A percentile compares a stretch with the other conserved stretches of the same genome.
Evolutionary conservation across 2,113 vertebrate genomes (phyloP).

Genomic region (Phyllostomus discolor): DNA sequence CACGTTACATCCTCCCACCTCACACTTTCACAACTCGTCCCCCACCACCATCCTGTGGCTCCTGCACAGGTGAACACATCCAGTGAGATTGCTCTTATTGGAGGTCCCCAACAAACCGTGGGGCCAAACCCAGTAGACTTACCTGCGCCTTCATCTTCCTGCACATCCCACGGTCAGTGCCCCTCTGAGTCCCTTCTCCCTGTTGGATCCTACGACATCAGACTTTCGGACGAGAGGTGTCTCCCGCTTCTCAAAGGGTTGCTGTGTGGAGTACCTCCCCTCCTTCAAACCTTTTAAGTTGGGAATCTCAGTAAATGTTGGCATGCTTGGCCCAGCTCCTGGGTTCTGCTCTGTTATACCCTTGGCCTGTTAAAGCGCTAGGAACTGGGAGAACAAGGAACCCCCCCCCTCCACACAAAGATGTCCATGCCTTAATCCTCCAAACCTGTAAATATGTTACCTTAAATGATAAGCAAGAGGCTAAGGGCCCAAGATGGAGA

Average conservation of each 20-base stretch:
- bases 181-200: background rate
- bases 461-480: background rate
- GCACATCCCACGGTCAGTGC: background rate
- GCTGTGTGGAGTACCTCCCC: background rate
- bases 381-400: background rate
- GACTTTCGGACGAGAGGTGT: background rate
- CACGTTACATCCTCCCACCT: background rate
- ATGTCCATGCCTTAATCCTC: background rate
- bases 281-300: background rate
- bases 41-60: background rate
- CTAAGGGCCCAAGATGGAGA: background rate
- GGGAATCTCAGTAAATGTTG: background rate
- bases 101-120: background rate
- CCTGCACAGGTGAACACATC: background rate
- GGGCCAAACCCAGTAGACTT: background rate
- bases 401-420: background rate
- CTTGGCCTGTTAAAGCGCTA: background rate
- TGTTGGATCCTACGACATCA: background rate
- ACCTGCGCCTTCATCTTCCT: background rate
- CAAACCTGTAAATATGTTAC: background rate
- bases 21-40: background rate
- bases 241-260: background rate
- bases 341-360: background rate
- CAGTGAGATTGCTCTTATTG: background rate
- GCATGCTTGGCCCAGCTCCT: background rate